Evolutionary conservation across 2,113 vertebrate species (phyloP).

Genomic region (Spheniscus mendiculus): DNA sequence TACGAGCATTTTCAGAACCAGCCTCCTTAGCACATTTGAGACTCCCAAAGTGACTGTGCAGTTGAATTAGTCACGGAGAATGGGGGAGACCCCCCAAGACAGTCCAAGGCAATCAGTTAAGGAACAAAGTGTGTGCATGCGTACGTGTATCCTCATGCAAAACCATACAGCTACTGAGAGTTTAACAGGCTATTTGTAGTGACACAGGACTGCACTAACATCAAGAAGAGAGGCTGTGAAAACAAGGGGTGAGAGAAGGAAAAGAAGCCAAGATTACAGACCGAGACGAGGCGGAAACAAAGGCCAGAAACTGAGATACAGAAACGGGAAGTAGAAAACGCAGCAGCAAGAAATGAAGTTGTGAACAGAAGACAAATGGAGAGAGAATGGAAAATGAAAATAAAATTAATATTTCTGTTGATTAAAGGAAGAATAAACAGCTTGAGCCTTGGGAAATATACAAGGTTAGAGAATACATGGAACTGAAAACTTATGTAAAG

Average conservation of each 20-base stretch:
- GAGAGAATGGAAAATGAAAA: not conserved
- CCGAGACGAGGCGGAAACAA: not conserved
- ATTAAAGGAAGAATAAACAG: not conserved
- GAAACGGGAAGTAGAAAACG: not conserved
- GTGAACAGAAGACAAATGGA: not conserved
- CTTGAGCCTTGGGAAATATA: not conserved
- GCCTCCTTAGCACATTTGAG: slow-evolving; percentile 9
- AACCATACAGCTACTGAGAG: not conserved
- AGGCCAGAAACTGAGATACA: not conserved
- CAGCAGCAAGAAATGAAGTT: not conserved
- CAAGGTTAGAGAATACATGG: not conserved
- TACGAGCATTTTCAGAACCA: slow-evolving; percentile 23
- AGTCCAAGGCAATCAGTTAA: slow-evolving; percentile 16
- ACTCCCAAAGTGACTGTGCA: slow-evolving; percentile 14
- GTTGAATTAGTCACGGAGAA: slow-evolving; percentile 29
- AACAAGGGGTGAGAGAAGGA: not conserved
- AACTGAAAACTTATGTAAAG: not conserved
- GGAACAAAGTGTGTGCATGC: not conserved
- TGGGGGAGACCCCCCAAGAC: not conserved
- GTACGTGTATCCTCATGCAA: not conserved
- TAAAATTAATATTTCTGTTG: not conserved
- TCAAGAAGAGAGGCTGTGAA: not conserved
- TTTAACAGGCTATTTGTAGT: not conserved
- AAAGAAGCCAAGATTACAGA: not conserved
- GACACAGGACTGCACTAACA: not conserved